Conservation (phyloP, 2,113 vertebrate species). For the Rhinichthys klamathensis region DNA sequence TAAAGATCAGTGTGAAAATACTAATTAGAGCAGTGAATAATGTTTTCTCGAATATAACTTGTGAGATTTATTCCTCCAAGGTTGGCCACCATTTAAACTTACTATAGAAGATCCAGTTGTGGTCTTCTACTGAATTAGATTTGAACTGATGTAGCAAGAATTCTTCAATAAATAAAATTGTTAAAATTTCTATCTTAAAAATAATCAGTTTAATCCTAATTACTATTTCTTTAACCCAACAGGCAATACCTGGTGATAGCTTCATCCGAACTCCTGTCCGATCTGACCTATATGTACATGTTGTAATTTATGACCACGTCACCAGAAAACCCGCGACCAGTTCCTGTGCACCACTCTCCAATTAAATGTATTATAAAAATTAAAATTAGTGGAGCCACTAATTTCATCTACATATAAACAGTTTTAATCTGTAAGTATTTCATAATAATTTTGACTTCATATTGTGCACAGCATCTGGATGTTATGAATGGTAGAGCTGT, state of each 20-base stretch:
- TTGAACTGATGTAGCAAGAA: not conserved
- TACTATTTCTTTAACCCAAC: constrained; percentile 57
- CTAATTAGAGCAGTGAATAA: not conserved
- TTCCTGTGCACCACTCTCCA: constrained; percentile 36
- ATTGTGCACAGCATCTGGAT: constrained; percentile 67
- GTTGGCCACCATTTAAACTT: not conserved
- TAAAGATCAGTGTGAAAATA: not conserved
- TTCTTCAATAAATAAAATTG: not conserved
- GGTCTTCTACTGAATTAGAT: not conserved
- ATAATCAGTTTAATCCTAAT: not conserved
- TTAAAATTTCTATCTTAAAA: not conserved
- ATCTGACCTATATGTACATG: constrained; percentile 80
- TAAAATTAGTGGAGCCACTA: constrained; percentile 58
- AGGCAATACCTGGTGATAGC: constrained; percentile 79
- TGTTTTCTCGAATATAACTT: not conserved
- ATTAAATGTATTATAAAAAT: constrained; percentile 45
- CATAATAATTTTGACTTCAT: constrained; percentile 47
- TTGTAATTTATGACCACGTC: constrained; percentile 82
- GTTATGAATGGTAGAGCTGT: constrained; percentile 46
- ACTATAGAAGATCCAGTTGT: not conserved
- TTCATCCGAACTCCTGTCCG: constrained; percentile 73
- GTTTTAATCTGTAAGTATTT: constrained; percentile 55
- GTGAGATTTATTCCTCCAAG: not conserved
- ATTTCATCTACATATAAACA: constrained; percentile 61
- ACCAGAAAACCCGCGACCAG: constrained; percentile 70